Evolutionary conservation across 1,140 invertebrate species (phyloP).

Genomic region (Philaenus spumarius): DNA sequence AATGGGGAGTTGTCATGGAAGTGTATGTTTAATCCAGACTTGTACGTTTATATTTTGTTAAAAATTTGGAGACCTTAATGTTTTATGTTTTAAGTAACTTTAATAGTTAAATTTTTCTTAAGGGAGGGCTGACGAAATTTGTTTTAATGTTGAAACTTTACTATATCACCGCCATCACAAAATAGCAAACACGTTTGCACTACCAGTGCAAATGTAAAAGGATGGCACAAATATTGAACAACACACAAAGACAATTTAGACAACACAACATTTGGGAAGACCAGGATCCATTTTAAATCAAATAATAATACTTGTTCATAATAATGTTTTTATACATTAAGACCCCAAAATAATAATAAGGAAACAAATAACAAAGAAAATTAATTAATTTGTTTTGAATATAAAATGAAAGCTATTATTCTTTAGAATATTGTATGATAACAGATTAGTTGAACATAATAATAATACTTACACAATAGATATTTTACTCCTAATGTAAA

Average conservation of each 20-base stretch:
- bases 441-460: not conserved
- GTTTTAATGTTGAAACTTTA: too few species aligned
- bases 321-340: constrained; percentile 1
- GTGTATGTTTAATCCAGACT: not conserved
- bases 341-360: constrained; percentile 3
- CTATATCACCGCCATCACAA: too few species aligned
- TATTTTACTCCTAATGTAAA: not conserved
- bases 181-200: too few species aligned
- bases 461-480: not conserved
- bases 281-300: not conserved
- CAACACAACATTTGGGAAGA: constrained; percentile 3
- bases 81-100: too few species aligned
- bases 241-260: constrained; percentile 9
- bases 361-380: constrained; percentile 5
- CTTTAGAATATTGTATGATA: not conserved
- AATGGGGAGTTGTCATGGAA: constrained; percentile 27
- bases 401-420: too few species aligned
- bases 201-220: not conserved
- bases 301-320: not conserved
- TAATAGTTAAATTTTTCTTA: too few species aligned
- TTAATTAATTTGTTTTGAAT: not conserved
- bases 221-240: constrained; percentile 3
- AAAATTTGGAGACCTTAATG: too few species aligned
- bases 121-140: too few species aligned
- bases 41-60: too few species aligned